A percentile compares a stretch with the other conserved stretches of the same genome.
These are phyloP conservation scores for Morpho achilles DNA, from an alignment of 2,888 invertebrate genomes.

Conservation along the genomic window DNA sequence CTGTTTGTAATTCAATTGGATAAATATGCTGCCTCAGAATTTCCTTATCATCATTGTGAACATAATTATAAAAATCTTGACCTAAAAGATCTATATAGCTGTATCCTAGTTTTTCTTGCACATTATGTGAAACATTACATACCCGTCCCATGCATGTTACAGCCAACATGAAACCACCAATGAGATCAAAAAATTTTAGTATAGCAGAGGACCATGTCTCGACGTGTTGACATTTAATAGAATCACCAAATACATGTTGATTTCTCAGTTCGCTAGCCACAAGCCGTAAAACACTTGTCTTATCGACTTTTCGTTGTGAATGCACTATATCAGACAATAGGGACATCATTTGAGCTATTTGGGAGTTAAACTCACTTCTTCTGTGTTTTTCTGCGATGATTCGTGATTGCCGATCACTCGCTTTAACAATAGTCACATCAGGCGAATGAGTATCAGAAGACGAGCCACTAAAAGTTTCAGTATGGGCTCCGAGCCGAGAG, in stretches of 20 bases:
- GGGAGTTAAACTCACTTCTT: constrained; percentile 91
- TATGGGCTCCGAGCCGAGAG: constrained; percentile 45
- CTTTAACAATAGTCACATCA: constrained; percentile 61
- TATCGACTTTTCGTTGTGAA: constrained; percentile 92
- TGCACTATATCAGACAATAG: constrained; percentile 91
- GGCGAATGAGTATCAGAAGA: constrained; percentile 68
- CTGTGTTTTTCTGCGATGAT: constrained; percentile 95
- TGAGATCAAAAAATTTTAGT: constrained; percentile 81
- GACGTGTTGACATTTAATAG: constrained; percentile 65
- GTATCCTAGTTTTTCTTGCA: constrained; percentile 92
- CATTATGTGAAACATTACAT: constrained; percentile 89
- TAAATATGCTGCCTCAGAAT: constrained; percentile 84
- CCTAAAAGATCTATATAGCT: constrained; percentile 94
- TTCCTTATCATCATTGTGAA: constrained; percentile 90
- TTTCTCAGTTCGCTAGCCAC: constrained; percentile 92
- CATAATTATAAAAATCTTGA: constrained; percentile 90
- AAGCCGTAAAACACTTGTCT: constrained; percentile 92
- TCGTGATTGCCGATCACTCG: constrained; percentile 88
- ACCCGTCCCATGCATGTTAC: constrained; percentile 90
- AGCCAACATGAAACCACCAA: constrained; percentile 90
- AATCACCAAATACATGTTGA: constrained; percentile 83
- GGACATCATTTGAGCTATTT: constrained; percentile 89
- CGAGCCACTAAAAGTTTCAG: constrained; percentile 58
- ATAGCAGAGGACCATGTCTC: constrained; percentile 78
- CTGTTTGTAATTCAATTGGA: constrained; percentile 70